Percentiles rank a stretch among this genome's conserved stretches.
These are phyloP conservation scores for Corydoras maculifer DNA, from an alignment of 2,113 vertebrate genomes.

Conservation along the genomic window DNA sequence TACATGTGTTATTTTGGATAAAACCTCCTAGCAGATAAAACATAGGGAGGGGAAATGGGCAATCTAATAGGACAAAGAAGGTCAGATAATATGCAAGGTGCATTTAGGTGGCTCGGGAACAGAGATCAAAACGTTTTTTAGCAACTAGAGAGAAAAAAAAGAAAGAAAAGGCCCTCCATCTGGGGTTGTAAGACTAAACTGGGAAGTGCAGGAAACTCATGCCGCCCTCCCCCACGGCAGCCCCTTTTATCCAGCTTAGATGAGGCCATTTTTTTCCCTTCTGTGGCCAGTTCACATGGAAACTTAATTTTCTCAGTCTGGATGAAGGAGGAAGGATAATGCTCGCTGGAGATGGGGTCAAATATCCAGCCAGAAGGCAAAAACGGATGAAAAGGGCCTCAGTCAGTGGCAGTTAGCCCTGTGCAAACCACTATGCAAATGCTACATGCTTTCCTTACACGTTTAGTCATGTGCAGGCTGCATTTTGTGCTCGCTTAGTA, in stretches of 20 bases:
- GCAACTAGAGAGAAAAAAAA: slow-evolving; percentile 9
- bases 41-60: slow-evolving; percentile 7
- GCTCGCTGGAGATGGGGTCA: slow-evolving; percentile 45
- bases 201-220: slow-evolving; percentile 34
- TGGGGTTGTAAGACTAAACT: slow-evolving; percentile 45
- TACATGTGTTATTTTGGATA: background rate
- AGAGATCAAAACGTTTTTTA: slow-evolving; percentile 20
- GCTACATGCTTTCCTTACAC: slow-evolving; percentile 16
- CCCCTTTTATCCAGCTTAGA: slow-evolving; percentile 45
- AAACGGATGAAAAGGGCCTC: slow-evolving; percentile 31
- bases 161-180: slow-evolving; percentile 39
- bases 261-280: slow-evolving; percentile 31
- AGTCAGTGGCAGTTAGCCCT: slow-evolving; percentile 37
- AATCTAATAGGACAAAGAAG: slow-evolving; percentile 7
- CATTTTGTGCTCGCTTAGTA: background rate
- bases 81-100: slow-evolving; percentile 31
- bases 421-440: slow-evolving; percentile 43
- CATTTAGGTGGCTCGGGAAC: slow-evolving; percentile 32
- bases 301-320: slow-evolving; percentile 48
- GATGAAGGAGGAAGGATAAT: slow-evolving; percentile 43
- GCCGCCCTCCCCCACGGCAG: slow-evolving; percentile 35
- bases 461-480: slow-evolving; percentile 15
- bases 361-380: slow-evolving; percentile 47
- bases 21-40: slow-evolving; percentile 10
- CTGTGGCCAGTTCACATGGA: slow-evolving; percentile 49